Evolutionary conservation across 2,113 vertebrate genomes (phyloP), one percentile per base, ranked within the genome.

Genomic region (Corythornis vintsioides): DNA sequence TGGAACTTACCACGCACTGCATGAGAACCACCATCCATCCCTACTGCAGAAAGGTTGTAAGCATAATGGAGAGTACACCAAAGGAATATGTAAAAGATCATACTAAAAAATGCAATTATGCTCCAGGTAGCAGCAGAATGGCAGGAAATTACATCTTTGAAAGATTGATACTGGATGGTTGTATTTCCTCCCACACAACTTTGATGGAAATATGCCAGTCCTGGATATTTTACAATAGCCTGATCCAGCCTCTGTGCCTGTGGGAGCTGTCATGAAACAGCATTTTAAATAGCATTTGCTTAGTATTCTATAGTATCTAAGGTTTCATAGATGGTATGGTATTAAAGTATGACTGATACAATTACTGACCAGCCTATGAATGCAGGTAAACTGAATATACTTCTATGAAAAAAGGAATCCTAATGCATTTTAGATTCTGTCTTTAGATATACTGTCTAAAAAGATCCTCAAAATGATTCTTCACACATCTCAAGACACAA

Each of bases 271-370:
- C 26, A 80, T 42, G 35, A 70, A 90, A 88, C 5, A 59, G 24
- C 52, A 55, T 55, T 76, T 88, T 77, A 74, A n/a, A 60, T 15
- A 55, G 19, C 25, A 63, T 55, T 63, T 71, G 10, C n/a, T 70
- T 86, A 33, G 15, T 47, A 66, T 59, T 89, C 88, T 59, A 47
- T 15, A 63, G 7, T 29, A 31, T 33, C 31, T 83, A 83, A 74
- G 64, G 17, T 45, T 78, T 86, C 67, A 21, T 38, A 84, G 35
- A 38, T 55, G 64, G 17, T 63, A 33, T n/a, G 19, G 8, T 56
- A 86, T 67, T 89, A 81, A 93, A 93, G 75, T 75, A 75, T 64
- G 45, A 89, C 87, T 35, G 35, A 86, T 19, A 60, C 38, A 42
- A 89, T 65, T 88, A 63, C 33, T 80, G 26, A 31, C 31, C 53